Evolutionary conservation across 2,888 invertebrate species (phyloP), one percentile per base, ranked within the genome.

Genomic region (Heliconius cydno): DNA sequence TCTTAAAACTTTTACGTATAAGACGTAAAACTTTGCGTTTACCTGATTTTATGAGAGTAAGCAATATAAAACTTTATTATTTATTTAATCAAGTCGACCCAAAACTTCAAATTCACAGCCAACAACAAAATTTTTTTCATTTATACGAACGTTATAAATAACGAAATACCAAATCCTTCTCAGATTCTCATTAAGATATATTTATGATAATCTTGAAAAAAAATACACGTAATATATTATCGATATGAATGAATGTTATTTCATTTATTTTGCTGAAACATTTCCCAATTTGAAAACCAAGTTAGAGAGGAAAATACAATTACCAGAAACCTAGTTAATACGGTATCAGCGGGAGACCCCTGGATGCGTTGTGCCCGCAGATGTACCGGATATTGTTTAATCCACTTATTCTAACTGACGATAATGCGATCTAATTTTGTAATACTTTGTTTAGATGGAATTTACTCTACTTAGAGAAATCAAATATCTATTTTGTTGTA

Each of bases 301-400:
- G 74, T 67, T 28, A 41, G 68, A 57, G 34, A 63, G 66, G 73
- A 41, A 57, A 79, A 78, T 76, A 67, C 52, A 78, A 80, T 83
- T 79, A 83, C 78, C 28, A 77, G 57, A 76, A 77, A 76, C 76
- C 72, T 77, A 77, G 46, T 76, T 68, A 80, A 70, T 79, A 76
- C 83, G 84, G 82, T 84, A 88, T 83, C 90, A 82, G 83, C 89
- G 86, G 90, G 90, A 86, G 88, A 83, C 87, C 83, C 84, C 85
- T 74, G 78, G 76, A 75, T 76, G 74, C 75, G 73, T 80, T 72
- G 70, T 46, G 57, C 78, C 81, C 83, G 75, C 80, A 77, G 81
- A 83, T 82, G 81, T 79, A 85, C 86, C 85, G 90, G 88, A 89
- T 87, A 90, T 90, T 88, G 89, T 90, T 88, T 92, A 90, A 92